A percentile compares a stretch with the other conserved stretches of the same genome.
These are phyloP conservation scores for Hemiprocne comata DNA, from an alignment of 2,113 vertebrate species.

Conservation along the genomic window DNA sequence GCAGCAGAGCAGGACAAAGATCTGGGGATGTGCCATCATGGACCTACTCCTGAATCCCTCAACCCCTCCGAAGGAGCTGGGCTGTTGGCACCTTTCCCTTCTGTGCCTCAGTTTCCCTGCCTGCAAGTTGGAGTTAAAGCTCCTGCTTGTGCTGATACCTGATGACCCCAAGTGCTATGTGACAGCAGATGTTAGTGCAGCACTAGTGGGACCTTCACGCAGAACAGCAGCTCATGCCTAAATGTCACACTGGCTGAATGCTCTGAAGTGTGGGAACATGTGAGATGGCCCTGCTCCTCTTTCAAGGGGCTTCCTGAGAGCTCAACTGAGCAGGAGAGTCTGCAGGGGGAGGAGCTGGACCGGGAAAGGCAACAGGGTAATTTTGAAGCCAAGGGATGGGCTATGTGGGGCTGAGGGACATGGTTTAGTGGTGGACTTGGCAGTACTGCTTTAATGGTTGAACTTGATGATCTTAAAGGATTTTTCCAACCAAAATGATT, in stretches of 20 bases:
- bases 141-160: neutral
- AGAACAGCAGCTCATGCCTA: neutral
- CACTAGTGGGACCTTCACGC: neutral
- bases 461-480: too few relatives aligned
- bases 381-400: neutral
- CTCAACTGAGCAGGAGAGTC: neutral
- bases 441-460: too few relatives aligned
- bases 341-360: neutral
- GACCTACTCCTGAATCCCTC: neutral
- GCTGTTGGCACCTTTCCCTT: neutral
- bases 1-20: neutral
- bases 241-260: neutral
- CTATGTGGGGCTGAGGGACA: neutral
- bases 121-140: neutral
- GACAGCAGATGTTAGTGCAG: neutral
- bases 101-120: neutral
- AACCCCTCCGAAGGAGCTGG: neutral
- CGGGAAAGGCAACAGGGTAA: neutral
- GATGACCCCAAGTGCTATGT: rapidly evolving
- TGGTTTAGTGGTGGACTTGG: too few relatives aligned
- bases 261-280: rapidly evolving
- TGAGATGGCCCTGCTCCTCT: neutral
- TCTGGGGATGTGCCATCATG: neutral
- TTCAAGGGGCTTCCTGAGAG: neutral
- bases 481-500: too few relatives aligned